Base-by-base conservation (phyloP, 2,113 vertebrate species). In the Dascyllus trimaculatus region DNA sequence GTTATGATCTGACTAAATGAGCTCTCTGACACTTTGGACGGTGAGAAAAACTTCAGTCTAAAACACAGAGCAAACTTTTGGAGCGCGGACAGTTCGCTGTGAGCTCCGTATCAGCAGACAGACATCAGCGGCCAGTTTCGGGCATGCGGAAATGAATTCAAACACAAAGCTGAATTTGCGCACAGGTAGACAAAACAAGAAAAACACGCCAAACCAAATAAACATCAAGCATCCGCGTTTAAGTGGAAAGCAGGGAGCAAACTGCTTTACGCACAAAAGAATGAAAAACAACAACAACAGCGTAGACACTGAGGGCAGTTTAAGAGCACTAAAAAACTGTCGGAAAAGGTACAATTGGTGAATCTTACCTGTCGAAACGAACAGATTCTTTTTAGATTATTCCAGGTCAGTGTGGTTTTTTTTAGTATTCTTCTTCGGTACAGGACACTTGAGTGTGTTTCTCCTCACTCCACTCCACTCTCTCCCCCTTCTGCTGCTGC, bases 131-230 rank as follows among this genome's bases (percentile, higher is more conserved):
- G 24, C 26, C 75, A 69, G 56, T 57, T 52, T 25, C 26, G 72
- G 75, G 74, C 85, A 92, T 81, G 90, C 89, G 91, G 91, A 92
- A 93, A 92, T 87, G 81, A 79, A 70, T 11, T 25, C 77, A 22
- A 51, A 71, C 0, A 40, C 19, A 70, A 49, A 25, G n/a, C 60
- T 68, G 54, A 17, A 69, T 59, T 45, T 46, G 2, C 60, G 62
- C 24, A 3, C 26, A 75, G 66, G 29, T 63, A 32, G 10, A 18
- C 3, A 24, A 46, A 61, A 45, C 0, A 35, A 0, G 18, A 26
- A 18, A 18, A 51, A n/a, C 6, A 49, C 4, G 3, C 48, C 1
- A 3, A n/a, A 19, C 6, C 6, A 19, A 3, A 15, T 4, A 43
- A 2, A 43, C n/a, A n/a, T n/a, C n/a, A 29, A 29, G 15, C 18